Evolutionary conservation across 2,797 vertebrate species (phyloP).

Genomic region (Sebastes elongatus): DNA sequence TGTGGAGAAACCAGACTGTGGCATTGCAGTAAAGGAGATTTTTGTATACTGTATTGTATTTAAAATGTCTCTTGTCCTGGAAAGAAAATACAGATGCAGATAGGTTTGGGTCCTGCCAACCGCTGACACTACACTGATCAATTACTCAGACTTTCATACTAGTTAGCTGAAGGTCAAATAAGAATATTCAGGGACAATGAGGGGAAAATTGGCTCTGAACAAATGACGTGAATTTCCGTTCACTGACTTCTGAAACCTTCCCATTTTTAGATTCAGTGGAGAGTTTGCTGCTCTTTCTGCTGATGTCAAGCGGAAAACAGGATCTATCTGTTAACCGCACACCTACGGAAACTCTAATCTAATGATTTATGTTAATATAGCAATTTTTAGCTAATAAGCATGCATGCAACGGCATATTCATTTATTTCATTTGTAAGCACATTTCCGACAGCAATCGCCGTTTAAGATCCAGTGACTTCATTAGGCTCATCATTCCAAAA

Average conservation of each 20-base stretch:
- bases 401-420: background rate
- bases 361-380: background rate
- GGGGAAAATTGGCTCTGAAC: background rate
- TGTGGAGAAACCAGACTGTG: background rate
- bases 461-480: too few species aligned
- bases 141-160: background rate
- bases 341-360: background rate
- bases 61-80: background rate
- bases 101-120: background rate
- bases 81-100: background rate
- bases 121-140: background rate
- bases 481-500: background rate
- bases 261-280: background rate
- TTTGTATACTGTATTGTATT: background rate
- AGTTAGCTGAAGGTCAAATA: background rate
- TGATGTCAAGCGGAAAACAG: slow-evolving; percentile 33
- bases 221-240: background rate
- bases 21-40: background rate
- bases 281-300: background rate
- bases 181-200: background rate
- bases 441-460: too few species aligned
- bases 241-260: slow-evolving; percentile 7
- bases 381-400: background rate
- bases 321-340: background rate
- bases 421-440: background rate